Evolutionary conservation across 2,113 vertebrate species (phyloP).

Genomic region (Haemorhous mexicanus): DNA sequence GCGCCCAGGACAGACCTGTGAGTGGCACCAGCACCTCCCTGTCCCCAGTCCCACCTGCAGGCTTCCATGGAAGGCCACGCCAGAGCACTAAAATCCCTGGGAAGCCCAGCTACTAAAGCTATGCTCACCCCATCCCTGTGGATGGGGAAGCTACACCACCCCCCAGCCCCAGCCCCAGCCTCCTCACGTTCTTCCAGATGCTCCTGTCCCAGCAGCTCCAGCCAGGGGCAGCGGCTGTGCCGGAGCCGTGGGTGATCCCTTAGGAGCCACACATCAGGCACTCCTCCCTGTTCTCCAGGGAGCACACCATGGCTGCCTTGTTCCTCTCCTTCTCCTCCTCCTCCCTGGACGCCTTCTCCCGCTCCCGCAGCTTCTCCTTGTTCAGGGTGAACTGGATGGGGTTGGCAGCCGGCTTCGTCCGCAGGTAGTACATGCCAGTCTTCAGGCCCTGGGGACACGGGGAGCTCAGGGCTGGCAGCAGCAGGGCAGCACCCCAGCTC

Average conservation of each 20-base stretch:
- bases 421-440: constrained; percentile 97
- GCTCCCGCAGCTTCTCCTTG: constrained; percentile 89
- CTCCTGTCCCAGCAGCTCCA: not conserved
- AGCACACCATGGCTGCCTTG: constrained; percentile 93
- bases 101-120: not conserved
- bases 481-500: not conserved
- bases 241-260: not conserved
- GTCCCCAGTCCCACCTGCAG: not conserved
- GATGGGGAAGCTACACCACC: not conserved
- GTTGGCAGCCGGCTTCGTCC: constrained; percentile 93
- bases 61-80: fast-evolving
- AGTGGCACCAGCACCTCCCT: not conserved
- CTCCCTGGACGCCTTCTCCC: constrained; percentile 54
- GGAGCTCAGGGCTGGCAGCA: fast-evolving
- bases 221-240: not conserved
- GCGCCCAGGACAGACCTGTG: not conserved
- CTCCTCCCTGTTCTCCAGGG: constrained; percentile 90
- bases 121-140: fast-evolving
- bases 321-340: constrained; percentile 85
- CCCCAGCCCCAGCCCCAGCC: not conserved
- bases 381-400: constrained; percentile 97
- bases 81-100: not conserved
- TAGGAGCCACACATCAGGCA: constrained; percentile 95
- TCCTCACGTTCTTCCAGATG: not conserved
- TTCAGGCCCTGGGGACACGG: constrained; percentile 83